Evolutionary conservation across 2,113 vertebrate species (phyloP), one percentile per base, ranked within the genome.

Genomic region (Zapus hudsonius): DNA sequence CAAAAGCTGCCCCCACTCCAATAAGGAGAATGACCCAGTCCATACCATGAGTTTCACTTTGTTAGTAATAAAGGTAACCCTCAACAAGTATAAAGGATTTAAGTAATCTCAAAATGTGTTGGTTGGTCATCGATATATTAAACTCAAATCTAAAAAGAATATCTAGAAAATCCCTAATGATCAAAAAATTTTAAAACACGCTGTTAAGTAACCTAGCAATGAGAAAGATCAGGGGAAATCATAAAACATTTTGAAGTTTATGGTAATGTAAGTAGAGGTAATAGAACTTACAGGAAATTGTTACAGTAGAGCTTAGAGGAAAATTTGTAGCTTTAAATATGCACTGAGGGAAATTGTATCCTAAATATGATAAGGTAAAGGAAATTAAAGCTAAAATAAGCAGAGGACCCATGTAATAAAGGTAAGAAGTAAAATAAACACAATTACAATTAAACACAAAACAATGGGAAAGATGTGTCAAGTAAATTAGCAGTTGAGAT

Each of bases 1-100:
- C 98, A 98, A 98, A 99, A 98, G 99, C 99, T 98, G 97, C 99
- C 98, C 98, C 98, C 97, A 96, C 97, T 98, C 25, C 69, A 27
- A 22, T 33, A 40, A 73, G 73, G 93, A 89, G 78, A 98, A 98
- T 98, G 98, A 98, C 98, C 40, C 74, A 57, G 70, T 83, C 74
- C 95, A 80, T 25, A 2, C 57, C 59, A 22, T 69, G 38, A 59
- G 22, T 89, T 84, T 29, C 84, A 73, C 40, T 36, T 67, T 73
- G 17, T 12, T 66, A 2, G 57, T 27, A 70, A n/a, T n/a, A n/a
- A n/a, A 29, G 2, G 55, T 59, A 44, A 92, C 74, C 38, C 20
- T 85, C 15, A 89, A 38, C 55, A 13, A 69, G 69, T 23, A 80
- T 67, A 74, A 64, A 25, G 91, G 2, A 40, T 52, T 69, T 36